Evolutionary conservation across 37 sponge, comb jelly and placozoan genomes (phyloP).

Genomic region (Agelas oroides): DNA sequence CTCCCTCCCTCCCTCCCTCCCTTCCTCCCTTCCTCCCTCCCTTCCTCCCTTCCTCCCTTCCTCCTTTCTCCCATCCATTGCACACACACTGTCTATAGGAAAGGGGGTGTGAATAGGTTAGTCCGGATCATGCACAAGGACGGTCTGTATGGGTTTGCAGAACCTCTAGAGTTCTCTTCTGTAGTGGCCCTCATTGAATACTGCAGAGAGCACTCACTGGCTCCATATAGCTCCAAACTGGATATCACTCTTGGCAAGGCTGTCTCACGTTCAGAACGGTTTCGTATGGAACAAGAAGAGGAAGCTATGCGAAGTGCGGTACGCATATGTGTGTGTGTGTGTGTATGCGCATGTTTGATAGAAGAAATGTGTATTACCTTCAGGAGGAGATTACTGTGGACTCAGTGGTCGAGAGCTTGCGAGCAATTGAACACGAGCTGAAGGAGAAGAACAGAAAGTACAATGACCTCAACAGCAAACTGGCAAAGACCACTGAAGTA

Average conservation of each 20-base stretch:
- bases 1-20: no score
- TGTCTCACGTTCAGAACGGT: constrained; percentile 32
- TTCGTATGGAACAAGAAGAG: neutral
- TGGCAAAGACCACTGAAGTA: constrained; percentile 43
- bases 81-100: no score
- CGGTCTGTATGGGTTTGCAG: constrained; percentile 85
- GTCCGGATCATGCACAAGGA: constrained; percentile 82
- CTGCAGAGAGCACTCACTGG: constrained; percentile 71
- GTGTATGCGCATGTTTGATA: constrained; percentile 14
- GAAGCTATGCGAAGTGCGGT: neutral
- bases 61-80: no score
- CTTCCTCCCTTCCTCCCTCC: no score
- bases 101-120: constrained; percentile 83
- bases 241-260: constrained; percentile 76
- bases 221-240: constrained; percentile 82
- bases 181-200: constrained; percentile 75
- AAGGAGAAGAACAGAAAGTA: constrained; percentile 32
- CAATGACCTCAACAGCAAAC: constrained; percentile 43
- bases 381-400: constrained; percentile 19
- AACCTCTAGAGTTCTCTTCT: constrained; percentile 83
- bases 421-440: constrained; percentile 37
- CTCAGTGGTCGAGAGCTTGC: constrained; percentile 30
- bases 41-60: no score
- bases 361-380: neutral
- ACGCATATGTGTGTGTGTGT: constrained; percentile 45